Evolutionary conservation across 2,797 vertebrate species (phyloP).

Genomic region (Craterocephalus amniculus): DNA sequence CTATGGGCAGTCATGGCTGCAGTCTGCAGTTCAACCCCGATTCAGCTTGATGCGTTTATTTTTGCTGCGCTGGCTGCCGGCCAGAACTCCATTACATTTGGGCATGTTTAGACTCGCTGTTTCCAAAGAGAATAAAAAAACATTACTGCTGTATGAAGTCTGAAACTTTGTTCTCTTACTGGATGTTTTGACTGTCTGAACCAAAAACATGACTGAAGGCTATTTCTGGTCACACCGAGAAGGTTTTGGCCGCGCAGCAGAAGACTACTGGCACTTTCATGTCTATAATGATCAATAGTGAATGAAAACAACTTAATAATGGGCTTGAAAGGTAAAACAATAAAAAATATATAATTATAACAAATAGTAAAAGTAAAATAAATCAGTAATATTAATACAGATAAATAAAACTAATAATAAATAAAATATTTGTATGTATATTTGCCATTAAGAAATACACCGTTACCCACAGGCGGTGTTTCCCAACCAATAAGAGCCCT

Average conservation of each 20-base stretch:
- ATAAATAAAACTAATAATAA: too few relatives aligned
- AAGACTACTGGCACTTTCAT: not conserved
- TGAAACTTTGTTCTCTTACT: not conserved
- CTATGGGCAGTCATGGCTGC: not conserved
- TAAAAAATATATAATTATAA: not conserved
- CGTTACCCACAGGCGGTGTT: not conserved
- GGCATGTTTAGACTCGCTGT: slow-evolving; percentile 48
- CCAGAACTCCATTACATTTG: slow-evolving; percentile 35
- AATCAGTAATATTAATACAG: too few relatives aligned
- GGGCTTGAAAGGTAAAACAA: not conserved
- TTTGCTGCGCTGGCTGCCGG: slow-evolving; percentile 10
- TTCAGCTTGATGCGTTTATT: slow-evolving; percentile 9
- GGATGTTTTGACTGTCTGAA: slow-evolving; percentile 28
- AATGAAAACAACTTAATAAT: not conserved
- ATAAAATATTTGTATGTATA: too few relatives aligned
- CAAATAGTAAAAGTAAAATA: too few relatives aligned
- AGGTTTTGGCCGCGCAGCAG: not conserved
- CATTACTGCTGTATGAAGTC: slow-evolving; percentile 28
- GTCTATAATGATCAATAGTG: not conserved
- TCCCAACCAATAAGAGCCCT: not conserved
- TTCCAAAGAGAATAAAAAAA: slow-evolving; percentile 14
- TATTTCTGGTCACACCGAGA: slow-evolving; percentile 6
- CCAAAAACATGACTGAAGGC: not conserved
- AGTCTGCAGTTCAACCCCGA: slow-evolving; percentile 4
- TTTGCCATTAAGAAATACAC: not conserved